These are phyloP conservation scores for Drosophila villosipedis DNA, from an alignment of 2,888 invertebrate genomes.

Conservation along the genomic window DNA sequence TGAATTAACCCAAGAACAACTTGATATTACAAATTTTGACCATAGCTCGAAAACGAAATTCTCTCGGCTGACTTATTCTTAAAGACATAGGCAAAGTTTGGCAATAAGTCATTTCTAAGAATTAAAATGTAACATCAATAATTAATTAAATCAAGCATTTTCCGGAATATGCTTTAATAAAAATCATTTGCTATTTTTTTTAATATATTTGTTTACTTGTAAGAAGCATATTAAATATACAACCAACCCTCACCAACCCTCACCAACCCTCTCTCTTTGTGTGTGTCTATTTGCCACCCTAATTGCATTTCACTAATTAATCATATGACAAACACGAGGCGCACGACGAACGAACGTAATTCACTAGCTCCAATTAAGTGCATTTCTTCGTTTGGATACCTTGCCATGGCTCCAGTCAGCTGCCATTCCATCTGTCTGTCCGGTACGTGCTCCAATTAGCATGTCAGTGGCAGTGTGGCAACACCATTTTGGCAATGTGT, in stretches of 20 bases:
- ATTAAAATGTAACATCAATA: background rate
- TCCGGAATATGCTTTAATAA: background rate
- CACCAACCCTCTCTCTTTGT: background rate
- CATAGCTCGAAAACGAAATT: background rate
- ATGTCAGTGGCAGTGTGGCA: slow-evolving; percentile 45
- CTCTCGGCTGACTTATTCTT: background rate
- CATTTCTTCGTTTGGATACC: slow-evolving; percentile 59
- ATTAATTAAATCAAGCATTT: background rate
- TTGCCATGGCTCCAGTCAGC: background rate
- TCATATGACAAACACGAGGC: slow-evolving; percentile 56
- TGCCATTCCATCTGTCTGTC: slow-evolving; percentile 11
- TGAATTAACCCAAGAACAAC: too few species aligned
- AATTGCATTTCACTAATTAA: slow-evolving; percentile 65
- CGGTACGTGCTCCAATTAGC: slow-evolving; percentile 75
- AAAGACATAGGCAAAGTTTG: background rate
- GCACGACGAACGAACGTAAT: slow-evolving; percentile 36
- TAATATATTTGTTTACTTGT: background rate
- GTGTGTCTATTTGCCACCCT: background rate
- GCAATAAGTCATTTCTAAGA: background rate
- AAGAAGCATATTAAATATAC: background rate
- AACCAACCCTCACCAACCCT: background rate
- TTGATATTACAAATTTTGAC: background rate
- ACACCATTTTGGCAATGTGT: slow-evolving; percentile 56
- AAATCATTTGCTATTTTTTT: background rate
- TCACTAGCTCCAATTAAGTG: slow-evolving; percentile 69